These are phyloP conservation scores for Temnopleurus reevesii DNA, from an alignment of 53 echinoderm and acorn worm species.

Conservation along the genomic window DNA sequence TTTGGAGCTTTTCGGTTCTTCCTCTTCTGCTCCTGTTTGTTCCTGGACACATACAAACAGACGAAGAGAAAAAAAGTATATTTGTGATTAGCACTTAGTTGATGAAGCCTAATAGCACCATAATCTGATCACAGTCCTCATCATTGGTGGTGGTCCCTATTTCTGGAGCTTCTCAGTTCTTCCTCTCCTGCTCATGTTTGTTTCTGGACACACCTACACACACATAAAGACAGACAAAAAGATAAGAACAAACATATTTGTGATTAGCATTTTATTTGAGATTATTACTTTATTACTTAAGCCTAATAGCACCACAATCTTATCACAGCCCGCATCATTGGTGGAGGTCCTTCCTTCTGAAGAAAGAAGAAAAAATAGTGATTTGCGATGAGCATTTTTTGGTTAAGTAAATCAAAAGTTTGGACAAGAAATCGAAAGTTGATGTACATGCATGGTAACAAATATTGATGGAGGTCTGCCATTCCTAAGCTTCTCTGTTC, in stretches of 20 bases:
- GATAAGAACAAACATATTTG: too few relatives aligned
- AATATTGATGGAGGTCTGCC: too few relatives aligned
- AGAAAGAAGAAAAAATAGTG: too few relatives aligned
- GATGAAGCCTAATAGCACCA: slow-evolving; percentile 95
- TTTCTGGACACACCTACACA: background rate
- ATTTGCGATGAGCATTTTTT: too few relatives aligned
- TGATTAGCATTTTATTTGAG: too few relatives aligned
- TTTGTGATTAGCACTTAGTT: too few relatives aligned
- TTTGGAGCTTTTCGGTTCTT: slow-evolving; percentile 36
- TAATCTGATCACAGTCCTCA: slow-evolving; percentile 80
- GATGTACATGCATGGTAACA: too few relatives aligned
- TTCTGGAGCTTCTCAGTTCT: slow-evolving; percentile 23
- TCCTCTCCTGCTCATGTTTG: slow-evolving; percentile 5
- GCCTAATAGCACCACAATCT: slow-evolving; percentile 96
- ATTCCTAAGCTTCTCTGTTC: slow-evolving; percentile 57
- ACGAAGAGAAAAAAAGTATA: background rate
- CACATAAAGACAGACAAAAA: too few relatives aligned
- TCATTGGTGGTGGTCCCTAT: slow-evolving; percentile 74
- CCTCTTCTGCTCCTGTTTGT: slow-evolving; percentile 38
- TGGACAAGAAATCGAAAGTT: too few relatives aligned
- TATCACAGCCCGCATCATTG: slow-evolving; percentile 92
- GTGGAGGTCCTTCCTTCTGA: slow-evolving; percentile 60
- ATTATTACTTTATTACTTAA: too few relatives aligned
- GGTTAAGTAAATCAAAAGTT: too few relatives aligned
- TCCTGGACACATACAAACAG: background rate